These are phyloP conservation scores for Anguilla rostrata DNA, from an alignment of 2,113 vertebrate species.

Conservation along the genomic window DNA sequence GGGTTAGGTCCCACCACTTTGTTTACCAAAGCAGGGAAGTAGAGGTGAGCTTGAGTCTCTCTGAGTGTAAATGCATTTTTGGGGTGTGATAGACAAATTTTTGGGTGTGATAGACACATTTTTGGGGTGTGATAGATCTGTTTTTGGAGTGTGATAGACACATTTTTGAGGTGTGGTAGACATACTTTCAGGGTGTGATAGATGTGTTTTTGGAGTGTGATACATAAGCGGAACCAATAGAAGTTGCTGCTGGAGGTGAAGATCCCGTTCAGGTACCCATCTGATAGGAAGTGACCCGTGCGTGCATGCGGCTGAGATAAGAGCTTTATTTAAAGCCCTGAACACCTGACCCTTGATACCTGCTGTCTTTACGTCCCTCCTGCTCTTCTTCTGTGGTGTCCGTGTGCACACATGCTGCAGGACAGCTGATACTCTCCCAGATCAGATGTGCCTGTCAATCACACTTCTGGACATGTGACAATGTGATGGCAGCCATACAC, in stretches of 20 bases:
- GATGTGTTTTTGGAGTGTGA: too few species aligned
- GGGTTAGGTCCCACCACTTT: too few species aligned
- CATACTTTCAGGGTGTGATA: too few species aligned
- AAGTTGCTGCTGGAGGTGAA: background rate
- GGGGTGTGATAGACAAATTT: too few species aligned
- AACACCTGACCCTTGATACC: background rate
- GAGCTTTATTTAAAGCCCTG: slow-evolving; percentile 27
- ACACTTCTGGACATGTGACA: background rate
- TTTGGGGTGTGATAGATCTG: too few species aligned
- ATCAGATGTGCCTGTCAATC: background rate
- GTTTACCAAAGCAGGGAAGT: too few species aligned
- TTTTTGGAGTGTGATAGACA: too few species aligned
- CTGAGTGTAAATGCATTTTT: too few species aligned
- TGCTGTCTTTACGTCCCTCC: background rate
- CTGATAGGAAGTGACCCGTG: background rate
- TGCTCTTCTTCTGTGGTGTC: slow-evolving; percentile 35
- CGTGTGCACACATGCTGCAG: slow-evolving; percentile 14
- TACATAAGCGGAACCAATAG: too few species aligned
- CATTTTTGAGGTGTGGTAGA: too few species aligned
- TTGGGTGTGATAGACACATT: too few species aligned
- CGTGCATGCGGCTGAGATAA: slow-evolving; percentile 42
- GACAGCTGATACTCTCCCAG: background rate
- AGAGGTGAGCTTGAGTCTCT: too few species aligned
- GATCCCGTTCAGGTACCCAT: background rate
- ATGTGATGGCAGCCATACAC: background rate